Evolutionary conservation across 2,888 invertebrate genomes (phyloP), one percentile per base, ranked within the genome.

Genomic region (Vanessa cardui): DNA sequence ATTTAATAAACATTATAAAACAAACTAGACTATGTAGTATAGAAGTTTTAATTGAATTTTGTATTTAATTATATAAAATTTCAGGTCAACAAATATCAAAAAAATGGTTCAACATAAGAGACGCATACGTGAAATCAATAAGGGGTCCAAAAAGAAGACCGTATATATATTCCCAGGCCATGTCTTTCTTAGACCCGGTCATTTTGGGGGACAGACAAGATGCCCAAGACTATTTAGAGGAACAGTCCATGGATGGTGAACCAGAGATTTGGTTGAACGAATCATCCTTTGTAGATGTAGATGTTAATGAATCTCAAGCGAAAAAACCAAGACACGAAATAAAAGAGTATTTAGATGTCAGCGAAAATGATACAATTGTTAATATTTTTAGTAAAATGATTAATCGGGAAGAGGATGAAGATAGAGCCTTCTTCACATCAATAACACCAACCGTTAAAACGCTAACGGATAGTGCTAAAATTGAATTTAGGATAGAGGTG

Each of bases 391-490:
- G 83, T 9, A 84, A 78, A 64, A 70, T 89, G 44, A 80, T 89
- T 49, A 80, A 83, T n/a, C 84, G 78, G 45, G 89, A 90, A 62
- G 86, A 88, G 6, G 89, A 90, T 33, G 89, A 89, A 59, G 89
- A 89, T 50, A 81, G 85, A 54, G 82, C 88, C 0, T 90, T 89
- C 76, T 90, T 90, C 63, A 86, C 81, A 45, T 88, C 89, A 0
- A 83, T 90, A 52, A 81, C 82, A 1, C 88, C 89, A 0, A 69
- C 81, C 0, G 88, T 90, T 2, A 88, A 88, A 71, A 75, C 73
- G 1, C 72, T 90, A 20, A 80, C 84, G 0, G 83, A 83, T 7
- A 78, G 79, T 6, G 78, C 83, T 0, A 90, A 86, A 72, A 78
- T 88, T 12, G 79, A 83, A 60, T 90, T 90, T 59, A 80, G 86